A percentile compares a stretch with the other conserved stretches of the same genome.
These are phyloP conservation scores for Psilopsiagon aymara DNA, from an alignment of 2,113 vertebrate genomes.

Conservation along the genomic window DNA sequence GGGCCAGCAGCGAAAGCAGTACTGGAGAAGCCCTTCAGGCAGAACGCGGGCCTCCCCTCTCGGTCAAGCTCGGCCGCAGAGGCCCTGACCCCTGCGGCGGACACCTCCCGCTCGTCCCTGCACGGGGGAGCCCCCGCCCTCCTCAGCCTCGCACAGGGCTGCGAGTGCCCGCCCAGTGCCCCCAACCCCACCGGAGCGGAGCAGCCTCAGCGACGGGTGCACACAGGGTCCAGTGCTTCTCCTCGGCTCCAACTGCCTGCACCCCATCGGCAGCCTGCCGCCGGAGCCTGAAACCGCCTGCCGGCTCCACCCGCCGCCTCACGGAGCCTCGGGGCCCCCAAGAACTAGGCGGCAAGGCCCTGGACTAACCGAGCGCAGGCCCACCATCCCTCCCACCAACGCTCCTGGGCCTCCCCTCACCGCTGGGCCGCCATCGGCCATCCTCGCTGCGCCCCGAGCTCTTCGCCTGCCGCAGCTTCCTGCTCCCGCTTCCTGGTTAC, in stretches of 20 bases:
- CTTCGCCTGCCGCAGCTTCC: neutral
- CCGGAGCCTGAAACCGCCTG: neutral
- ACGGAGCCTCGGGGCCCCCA: neutral
- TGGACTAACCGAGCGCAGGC: neutral
- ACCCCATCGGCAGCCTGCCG: no score
- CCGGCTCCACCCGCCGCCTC: neutral
- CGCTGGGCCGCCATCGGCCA: neutral
- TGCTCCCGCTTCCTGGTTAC: conserved; percentile 14
- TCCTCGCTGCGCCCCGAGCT: neutral
- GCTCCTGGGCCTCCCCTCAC: neutral
- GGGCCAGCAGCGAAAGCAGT: no score
- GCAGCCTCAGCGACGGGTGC: neutral
- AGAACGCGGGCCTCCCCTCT: neutral
- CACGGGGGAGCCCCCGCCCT: neutral
- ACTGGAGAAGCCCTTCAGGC: neutral
- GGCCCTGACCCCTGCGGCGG: no score
- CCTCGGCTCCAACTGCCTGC: no score
- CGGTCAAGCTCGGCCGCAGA: rapidly evolving
- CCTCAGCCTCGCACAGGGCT: neutral
- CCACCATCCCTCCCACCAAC: neutral
- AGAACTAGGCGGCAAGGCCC: no score
- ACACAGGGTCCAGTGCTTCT: no score
- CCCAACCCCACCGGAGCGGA: neutral
- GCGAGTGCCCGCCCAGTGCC: neutral
- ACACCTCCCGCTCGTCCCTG: neutral